Evolutionary conservation across 1,140 invertebrate species (phyloP).

Genomic region (Physella acuta): DNA sequence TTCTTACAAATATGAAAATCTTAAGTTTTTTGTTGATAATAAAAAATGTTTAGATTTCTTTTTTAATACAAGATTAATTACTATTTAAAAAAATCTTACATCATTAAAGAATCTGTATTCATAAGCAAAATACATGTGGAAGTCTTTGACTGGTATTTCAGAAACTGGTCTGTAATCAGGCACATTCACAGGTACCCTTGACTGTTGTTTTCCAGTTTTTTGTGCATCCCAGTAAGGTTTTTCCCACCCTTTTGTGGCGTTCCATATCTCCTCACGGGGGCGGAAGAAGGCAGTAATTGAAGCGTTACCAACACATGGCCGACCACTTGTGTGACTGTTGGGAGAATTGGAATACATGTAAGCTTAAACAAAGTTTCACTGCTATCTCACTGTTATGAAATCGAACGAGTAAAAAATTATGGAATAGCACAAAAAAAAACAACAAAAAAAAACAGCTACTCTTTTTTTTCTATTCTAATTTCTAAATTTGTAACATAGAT

Average conservation of each 20-base stretch:
- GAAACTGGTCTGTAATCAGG: slow-evolving; percentile 27
- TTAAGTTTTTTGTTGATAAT: no score
- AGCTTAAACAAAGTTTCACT: no score
- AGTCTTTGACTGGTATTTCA: slow-evolving; percentile 26
- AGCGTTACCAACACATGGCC: slow-evolving; percentile 73
- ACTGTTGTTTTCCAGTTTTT: background rate
- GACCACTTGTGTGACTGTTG: slow-evolving; percentile 62
- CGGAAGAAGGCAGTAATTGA: slow-evolving; percentile 73
- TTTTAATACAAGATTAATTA: background rate
- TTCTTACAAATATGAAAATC: no score
- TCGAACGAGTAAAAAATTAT: no score
- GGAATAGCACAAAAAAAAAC: no score
- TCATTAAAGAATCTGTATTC: slow-evolving; percentile 33
- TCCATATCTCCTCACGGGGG: slow-evolving; percentile 33
- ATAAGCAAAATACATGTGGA: slow-evolving; percentile 29
- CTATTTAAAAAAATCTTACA: no score
- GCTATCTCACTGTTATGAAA: no score
- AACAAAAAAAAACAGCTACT: no score
- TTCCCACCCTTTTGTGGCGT: slow-evolving; percentile 23
- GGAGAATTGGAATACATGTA: no score
- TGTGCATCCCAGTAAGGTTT: slow-evolving; percentile 23
- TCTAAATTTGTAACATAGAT: no score
- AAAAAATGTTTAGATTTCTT: no score
- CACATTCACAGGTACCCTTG: slow-evolving; percentile 1
- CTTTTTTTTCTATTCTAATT: no score